Conservation (phyloP, 2,888 invertebrate genomes). For the Hirtodrosophila histrioides region DNA sequence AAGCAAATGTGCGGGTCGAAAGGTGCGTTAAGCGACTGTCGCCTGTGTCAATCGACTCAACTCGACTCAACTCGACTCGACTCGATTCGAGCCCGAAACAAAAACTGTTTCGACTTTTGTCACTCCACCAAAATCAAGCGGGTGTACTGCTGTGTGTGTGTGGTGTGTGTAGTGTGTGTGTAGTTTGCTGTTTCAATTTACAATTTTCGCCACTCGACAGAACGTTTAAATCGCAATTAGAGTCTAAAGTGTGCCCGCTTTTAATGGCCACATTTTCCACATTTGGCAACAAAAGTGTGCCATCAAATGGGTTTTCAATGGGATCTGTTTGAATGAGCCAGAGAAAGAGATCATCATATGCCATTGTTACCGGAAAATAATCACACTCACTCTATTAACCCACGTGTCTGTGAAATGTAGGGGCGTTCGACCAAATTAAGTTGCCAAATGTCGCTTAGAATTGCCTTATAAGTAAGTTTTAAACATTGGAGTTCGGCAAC, state of each 20-base stretch:
- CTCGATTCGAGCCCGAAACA: background rate
- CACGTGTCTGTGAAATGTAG: conserved; percentile 24
- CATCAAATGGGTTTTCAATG: conserved; percentile 62
- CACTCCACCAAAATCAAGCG: conserved; percentile 61
- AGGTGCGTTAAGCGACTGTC: conserved; percentile 55
- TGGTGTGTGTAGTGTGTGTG: conserved; percentile 5
- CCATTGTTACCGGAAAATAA: conserved; percentile 16
- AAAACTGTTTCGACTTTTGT: conserved; percentile 53
- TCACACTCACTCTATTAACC: conserved; percentile 49
- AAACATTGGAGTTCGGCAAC: no score
- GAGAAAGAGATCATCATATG: conserved; percentile 37
- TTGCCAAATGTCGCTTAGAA: conserved; percentile 21
- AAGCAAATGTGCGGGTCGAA: conserved; percentile 68
- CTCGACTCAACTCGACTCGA: no score
- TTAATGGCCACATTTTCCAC: conserved; percentile 49
- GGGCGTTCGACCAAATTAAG: conserved; percentile 42
- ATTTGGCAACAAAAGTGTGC: conserved; percentile 54
- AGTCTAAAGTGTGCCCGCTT: conserved; percentile 59
- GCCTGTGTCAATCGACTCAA: conserved; percentile 24
- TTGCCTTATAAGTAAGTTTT: background rate
- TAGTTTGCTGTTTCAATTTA: conserved; percentile 35
- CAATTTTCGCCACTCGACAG: conserved; percentile 61
- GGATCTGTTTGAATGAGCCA: conserved; percentile 1
- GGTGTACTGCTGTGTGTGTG: conserved; percentile 41
- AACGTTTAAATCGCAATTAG: conserved; percentile 71